A percentile compares a stretch with the other conserved stretches of the same genome.
These are phyloP conservation scores for Frankliniella intonsa DNA, from an alignment of 2,888 invertebrate genomes.

Conservation along the genomic window DNA sequence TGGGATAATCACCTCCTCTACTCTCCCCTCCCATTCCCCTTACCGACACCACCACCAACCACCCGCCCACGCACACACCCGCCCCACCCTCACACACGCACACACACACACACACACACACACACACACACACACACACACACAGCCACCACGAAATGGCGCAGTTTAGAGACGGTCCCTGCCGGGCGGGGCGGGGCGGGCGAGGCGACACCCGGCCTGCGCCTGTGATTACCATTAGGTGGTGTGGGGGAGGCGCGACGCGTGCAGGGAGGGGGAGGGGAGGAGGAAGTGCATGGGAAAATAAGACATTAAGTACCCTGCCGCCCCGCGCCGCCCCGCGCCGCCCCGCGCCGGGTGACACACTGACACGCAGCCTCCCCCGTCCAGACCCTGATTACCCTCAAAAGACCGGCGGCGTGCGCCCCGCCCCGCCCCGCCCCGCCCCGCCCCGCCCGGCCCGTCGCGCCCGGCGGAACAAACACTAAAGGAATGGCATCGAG, in stretches of 20 bases:
- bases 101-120: neutral
- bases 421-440: neutral
- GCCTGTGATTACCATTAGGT: slow-evolving; percentile 20
- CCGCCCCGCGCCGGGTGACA: neutral
- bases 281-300: neutral
- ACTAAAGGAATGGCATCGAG: too few relatives aligned
- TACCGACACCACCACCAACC: neutral
- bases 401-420: neutral
- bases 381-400: too few relatives aligned
- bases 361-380: neutral
- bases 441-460: neutral
- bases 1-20: too few relatives aligned
- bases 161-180: too few relatives aligned
- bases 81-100: neutral
- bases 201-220: neutral
- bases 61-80: neutral
- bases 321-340: too few relatives aligned
- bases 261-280: neutral
- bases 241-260: neutral
- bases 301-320: slow-evolving; percentile 16
- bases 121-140: neutral
- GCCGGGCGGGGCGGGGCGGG: neutral
- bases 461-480: neutral
- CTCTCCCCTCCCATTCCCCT: too few relatives aligned
- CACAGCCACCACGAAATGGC: too few relatives aligned